Percentiles rank a stretch among this genome's conserved stretches.
phyloP scores from a whole-genome alignment of 2,797 vertebrate genomes.

The Tachyglossus aculeatus region DNA sequence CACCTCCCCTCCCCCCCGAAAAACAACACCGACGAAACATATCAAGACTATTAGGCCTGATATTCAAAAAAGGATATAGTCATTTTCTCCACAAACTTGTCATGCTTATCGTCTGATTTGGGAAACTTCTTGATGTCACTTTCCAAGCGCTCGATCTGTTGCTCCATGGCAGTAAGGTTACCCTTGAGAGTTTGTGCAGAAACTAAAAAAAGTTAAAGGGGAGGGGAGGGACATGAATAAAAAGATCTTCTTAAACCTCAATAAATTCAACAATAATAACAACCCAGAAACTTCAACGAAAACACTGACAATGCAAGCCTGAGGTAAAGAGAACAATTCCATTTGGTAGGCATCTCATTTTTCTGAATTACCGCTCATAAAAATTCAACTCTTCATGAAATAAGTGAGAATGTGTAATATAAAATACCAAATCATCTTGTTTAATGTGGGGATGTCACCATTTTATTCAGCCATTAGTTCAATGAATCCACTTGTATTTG shows the following conservation, averaged over 20 bases:
- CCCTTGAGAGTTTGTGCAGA: constrained; percentile 92
- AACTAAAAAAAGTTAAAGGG: constrained; percentile 82
- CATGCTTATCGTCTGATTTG: constrained; percentile 83
- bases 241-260: neutral
- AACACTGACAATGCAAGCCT: constrained; percentile 14
- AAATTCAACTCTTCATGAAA: constrained; percentile 69
- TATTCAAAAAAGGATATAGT: constrained; percentile 90
- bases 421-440: constrained; percentile 78
- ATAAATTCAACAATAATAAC: neutral
- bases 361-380: constrained; percentile 75
- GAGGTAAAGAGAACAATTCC: constrained; percentile 62
- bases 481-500: constrained; percentile 78
- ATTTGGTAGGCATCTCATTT: constrained; percentile 68
- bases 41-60: neutral
- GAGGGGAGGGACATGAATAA: neutral
- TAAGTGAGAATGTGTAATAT: constrained; percentile 67
- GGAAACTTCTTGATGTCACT: constrained; percentile 90
- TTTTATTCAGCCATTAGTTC: constrained; percentile 78
- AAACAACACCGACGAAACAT: neutral
- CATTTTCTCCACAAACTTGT: constrained; percentile 98
- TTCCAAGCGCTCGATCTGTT: constrained; percentile 89
- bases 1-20: neutral
- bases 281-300: constrained; percentile 18
- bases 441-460: constrained; percentile 78
- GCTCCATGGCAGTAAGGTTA: constrained; percentile 89